Base-by-base conservation (phyloP, 2,888 invertebrate genomes). In the Patella depressa region DNA sequence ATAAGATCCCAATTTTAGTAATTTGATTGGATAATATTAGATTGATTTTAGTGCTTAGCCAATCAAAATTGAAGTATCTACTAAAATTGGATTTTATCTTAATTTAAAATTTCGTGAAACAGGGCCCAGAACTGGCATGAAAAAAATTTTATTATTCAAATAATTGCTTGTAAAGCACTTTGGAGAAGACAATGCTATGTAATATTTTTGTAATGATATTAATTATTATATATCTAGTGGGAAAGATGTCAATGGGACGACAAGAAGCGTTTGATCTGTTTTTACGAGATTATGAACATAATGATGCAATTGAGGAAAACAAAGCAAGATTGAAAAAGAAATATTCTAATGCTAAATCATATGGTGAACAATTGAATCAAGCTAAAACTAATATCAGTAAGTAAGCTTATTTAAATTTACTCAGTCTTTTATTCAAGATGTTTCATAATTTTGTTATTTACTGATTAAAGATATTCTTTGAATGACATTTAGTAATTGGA, bases 231-330 rank as follows among this genome's bases (percentile, higher is more conserved):
- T 55, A 78, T 83, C 45, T 84, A 91, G 91, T 91, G 86, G 90
- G 90, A 19, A 87, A 90, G 34, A 87, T 91, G 89, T 91, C 92
- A 0, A 77, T 88, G 76, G 91, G 91, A 29, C 84, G 91, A 78
- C 90, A 91, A 78, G 91, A 91, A 82, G 92, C 92, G 4, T 92
- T 91, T 85, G 91, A 92, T 78, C 85, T 89, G 57, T 91, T 90
- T 82, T 83, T 89, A 72, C 81, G 90, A 71, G 91, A 91, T 77
- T 91, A 91, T 79, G 80, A 84, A 11, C 85, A 89, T 29, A 89
- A 89, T 80, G 77, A 84, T 17, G 80, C 82, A 14, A 91, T 92
- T 71, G 90, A 91, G 54, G 88, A 89, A 9, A 90, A 89, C 78
- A 91, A 91, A 82, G 77, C 80, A 19, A 77, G 82, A n/a, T 85